Evolutionary conservation across 2,113 vertebrate genomes (phyloP), one percentile per base, ranked within the genome.

Genomic region (Hippocampus zosterae): DNA sequence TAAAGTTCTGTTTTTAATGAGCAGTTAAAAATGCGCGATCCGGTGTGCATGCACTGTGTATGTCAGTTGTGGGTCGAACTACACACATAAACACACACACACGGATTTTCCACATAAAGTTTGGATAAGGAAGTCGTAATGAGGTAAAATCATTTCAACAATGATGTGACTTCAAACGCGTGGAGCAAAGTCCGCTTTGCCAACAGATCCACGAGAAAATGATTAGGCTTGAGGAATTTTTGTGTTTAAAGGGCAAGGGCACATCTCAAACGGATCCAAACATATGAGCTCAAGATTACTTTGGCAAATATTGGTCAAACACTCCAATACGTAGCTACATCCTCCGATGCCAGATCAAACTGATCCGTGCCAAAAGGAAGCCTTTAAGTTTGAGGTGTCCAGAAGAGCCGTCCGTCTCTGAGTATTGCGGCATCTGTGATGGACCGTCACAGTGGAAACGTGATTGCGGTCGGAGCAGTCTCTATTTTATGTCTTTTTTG

Each of bases 251-350:
- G 57, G 57, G 57, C 57, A 29, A 60, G 57, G 57, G 57, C 57
- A 60, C 57, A 60, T 60, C 27, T 60, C 57, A 16, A 60, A 6
- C 27, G 18, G 15, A 60, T 60, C 57, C 57, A 60, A 60, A 60
- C 57, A 60, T 27, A 60, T 60, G 57, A 33, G 27, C 27, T 60
- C 27, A 33, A 27, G 27, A 60, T 60, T 60, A 29, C 25, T 60
- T 60, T 60, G 57, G 57, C 57, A 60, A 60, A 60, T 60, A 60
- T 60, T 60, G 8, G 27, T 60, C 57, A 60, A 60, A 60, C 57
- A 60, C 57, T 60, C 57, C 57, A 29, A 60, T 60, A 60, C 57
- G 25, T 33, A 60, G 57, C 27, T 60, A 60, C 57, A 33, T 60
- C 27, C 27, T 16, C 57, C 33, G 9, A 60, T 33, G 57, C 57